Conservation (phyloP, 2,113 vertebrate genomes). For the Apus apus region DNA sequence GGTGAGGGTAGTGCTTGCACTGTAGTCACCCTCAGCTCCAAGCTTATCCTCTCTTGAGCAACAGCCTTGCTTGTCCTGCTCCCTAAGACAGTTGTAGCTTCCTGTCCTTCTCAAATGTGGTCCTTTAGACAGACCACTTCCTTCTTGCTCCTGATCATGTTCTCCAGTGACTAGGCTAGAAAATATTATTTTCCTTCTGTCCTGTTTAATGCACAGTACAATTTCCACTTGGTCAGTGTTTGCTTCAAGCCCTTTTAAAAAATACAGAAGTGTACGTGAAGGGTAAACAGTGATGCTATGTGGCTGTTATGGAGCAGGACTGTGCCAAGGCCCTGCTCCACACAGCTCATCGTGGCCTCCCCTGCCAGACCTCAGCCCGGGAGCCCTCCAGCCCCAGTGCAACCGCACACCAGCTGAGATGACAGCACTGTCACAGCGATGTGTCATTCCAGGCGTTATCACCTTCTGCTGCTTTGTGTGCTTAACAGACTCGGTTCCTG, state of each 20-base stretch:
- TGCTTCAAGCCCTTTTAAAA: background rate
- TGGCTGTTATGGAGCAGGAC: rapidly evolving
- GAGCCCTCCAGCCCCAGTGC: rapidly evolving
- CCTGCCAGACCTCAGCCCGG: background rate
- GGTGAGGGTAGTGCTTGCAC: rapidly evolving
- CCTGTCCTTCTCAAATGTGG: background rate
- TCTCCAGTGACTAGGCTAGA: background rate
- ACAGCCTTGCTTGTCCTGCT: background rate
- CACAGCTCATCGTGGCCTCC: too few species aligned
- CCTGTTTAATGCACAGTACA: background rate
- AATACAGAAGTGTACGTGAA: rapidly evolving
- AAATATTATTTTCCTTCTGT: background rate
- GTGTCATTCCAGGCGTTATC: background rate
- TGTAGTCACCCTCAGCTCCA: background rate
- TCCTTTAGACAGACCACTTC: background rate
- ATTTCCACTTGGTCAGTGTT: background rate
- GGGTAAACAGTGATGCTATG: background rate
- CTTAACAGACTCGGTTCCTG: background rate
- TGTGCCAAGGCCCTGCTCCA: too few species aligned
- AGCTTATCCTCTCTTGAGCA: background rate
- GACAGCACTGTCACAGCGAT: rapidly evolving
- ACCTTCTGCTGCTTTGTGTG: background rate
- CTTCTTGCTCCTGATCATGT: background rate
- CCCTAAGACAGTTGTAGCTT: background rate
- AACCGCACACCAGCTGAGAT: rapidly evolving